These are phyloP conservation scores for Celastrina argiolus DNA, from an alignment of 2,888 invertebrate species.

Conservation along the genomic window DNA sequence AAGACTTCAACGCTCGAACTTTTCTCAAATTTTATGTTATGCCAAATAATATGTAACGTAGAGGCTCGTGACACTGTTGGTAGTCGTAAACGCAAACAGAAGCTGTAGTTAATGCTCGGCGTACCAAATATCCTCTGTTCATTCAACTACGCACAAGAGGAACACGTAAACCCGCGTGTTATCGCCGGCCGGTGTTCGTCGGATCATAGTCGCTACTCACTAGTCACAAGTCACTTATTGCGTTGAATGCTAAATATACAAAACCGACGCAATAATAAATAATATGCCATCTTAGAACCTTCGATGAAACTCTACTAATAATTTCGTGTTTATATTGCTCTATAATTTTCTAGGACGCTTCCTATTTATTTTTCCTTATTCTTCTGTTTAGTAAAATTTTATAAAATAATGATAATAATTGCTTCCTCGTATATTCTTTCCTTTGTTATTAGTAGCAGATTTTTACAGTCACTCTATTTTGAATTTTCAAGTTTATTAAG, in stretches of 20 bases:
- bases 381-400: neutral
- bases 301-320: neutral
- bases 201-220: constrained; percentile 31
- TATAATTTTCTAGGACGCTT: constrained; percentile 16
- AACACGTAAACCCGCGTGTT: constrained; percentile 29
- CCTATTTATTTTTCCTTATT: constrained; percentile 11
- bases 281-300: constrained; percentile 10
- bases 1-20: neutral
- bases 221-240: constrained; percentile 31
- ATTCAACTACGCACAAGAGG: constrained; percentile 19
- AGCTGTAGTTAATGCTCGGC: constrained; percentile 13
- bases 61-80: neutral
- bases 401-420: neutral
- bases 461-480: neutral
- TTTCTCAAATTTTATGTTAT: neutral
- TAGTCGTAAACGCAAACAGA: too few relatives aligned
- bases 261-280: constrained; percentile 29
- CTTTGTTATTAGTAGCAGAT: neutral
- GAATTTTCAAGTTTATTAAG: neutral
- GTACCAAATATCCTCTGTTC: constrained; percentile 4
- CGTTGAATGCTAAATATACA: constrained; percentile 29
- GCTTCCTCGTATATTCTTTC: neutral
- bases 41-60: neutral
- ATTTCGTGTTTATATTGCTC: constrained; percentile 23
- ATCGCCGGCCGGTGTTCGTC: constrained; percentile 36